Percentiles rank a stretch among this genome's conserved stretches.
phyloP scores from a whole-genome alignment of 2,113 vertebrate genomes.

The Psophia crepitans region DNA sequence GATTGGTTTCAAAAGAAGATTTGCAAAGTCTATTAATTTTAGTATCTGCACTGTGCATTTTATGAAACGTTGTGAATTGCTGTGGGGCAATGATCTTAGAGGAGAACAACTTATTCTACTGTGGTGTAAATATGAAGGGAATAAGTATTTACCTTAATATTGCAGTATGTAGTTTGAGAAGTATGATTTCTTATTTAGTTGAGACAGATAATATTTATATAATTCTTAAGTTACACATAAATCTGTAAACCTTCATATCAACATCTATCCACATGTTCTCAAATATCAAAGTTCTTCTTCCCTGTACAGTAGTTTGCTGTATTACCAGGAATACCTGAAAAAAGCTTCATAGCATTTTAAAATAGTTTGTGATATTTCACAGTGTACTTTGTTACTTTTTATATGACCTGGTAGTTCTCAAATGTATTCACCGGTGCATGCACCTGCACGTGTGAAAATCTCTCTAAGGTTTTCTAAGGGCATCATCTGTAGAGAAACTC shows the following conservation, averaged over 20 bases:
- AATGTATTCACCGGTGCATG: background rate
- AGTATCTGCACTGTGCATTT: background rate
- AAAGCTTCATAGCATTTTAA: background rate
- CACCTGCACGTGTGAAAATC: background rate
- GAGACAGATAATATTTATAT: background rate
- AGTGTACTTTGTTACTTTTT: background rate
- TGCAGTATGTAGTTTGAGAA: background rate
- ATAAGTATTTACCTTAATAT: background rate
- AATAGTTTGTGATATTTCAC: background rate
- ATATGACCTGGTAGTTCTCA: background rate
- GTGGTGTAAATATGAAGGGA: background rate
- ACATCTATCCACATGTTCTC: background rate
- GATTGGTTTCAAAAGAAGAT: background rate
- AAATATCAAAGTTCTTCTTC: background rate
- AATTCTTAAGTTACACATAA: background rate
- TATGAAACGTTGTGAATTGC: background rate
- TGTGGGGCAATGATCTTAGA: background rate
- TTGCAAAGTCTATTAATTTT: background rate
- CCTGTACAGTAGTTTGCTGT: background rate
- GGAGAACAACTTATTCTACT: background rate
- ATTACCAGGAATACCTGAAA: background rate
- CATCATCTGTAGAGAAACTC: background rate
- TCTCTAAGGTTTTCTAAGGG: background rate
- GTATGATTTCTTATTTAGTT: background rate
- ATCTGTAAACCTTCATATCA: background rate